Percentiles rank a stretch among this genome's conserved stretches.
phyloP scores from a whole-genome alignment of 2,888 invertebrate species.

The Drosophila meridionalis region DNA sequence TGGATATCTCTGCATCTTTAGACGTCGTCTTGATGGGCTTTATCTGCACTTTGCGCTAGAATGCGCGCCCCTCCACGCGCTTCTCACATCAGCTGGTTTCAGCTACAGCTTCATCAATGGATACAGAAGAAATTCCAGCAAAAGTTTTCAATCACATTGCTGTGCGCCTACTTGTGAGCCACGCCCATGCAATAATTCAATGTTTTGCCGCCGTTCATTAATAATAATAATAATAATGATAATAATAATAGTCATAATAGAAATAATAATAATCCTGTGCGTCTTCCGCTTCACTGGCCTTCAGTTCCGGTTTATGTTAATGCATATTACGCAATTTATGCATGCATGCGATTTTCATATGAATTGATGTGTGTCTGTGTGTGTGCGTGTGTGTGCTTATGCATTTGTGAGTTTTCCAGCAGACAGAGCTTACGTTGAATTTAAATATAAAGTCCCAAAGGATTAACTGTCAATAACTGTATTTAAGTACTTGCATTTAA shows the following conservation, averaged over 20 bases:
- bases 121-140: conserved; percentile 33
- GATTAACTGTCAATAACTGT: conserved; percentile 10
- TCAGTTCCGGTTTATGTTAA: conserved; percentile 74
- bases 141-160: conserved; percentile 43
- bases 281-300: conserved; percentile 67
- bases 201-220: conserved; percentile 60
- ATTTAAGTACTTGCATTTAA: conserved; percentile 5
- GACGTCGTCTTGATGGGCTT: conserved; percentile 49
- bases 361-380: not conserved
- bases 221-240: conserved; percentile 10
- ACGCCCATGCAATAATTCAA: conserved; percentile 26
- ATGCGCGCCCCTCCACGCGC: conserved; percentile 60
- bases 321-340: conserved; percentile 59
- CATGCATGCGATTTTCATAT: conserved; percentile 33
- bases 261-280: conserved; percentile 59
- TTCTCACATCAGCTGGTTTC: conserved; percentile 62
- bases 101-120: conserved; percentile 65
- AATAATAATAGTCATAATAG: conserved; percentile 53
- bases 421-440: not conserved
- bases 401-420: conserved; percentile 6
- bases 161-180: conserved; percentile 24
- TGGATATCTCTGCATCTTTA: conserved; percentile 41
- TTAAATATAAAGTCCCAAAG: not conserved
- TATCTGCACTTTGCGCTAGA: conserved; percentile 79
- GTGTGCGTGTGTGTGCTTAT: conserved; percentile 5